Percentiles rank a stretch among this genome's conserved stretches.
These are phyloP conservation scores for Mormyrops boulengeri DNA, from an alignment of 2,797 vertebrate species.

Conservation along the genomic window DNA sequence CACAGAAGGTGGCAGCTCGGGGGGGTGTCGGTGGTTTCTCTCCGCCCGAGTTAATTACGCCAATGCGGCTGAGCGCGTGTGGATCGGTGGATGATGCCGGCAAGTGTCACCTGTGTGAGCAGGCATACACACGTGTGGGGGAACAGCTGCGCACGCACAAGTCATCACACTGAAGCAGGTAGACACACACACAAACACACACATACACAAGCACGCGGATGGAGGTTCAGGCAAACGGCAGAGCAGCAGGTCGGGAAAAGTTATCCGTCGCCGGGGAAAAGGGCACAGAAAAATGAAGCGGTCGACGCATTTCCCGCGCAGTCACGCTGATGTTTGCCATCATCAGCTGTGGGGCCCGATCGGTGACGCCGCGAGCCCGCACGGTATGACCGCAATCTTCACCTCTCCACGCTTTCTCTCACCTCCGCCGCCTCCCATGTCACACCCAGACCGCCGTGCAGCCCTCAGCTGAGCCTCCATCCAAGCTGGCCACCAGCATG, in stretches of 20 bases:
- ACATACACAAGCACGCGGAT: background rate
- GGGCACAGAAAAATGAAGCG: background rate
- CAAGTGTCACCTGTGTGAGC: background rate
- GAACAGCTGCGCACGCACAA: background rate
- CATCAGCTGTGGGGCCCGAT: background rate
- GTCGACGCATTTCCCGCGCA: background rate
- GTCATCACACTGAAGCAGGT: background rate
- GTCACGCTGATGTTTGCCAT: background rate
- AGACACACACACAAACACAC: background rate
- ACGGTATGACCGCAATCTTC: background rate
- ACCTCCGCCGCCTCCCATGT: background rate
- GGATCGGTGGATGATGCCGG: constrained; percentile 20
- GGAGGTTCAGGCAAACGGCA: background rate
- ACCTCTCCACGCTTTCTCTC: constrained; percentile 12
- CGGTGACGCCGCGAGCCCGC: background rate
- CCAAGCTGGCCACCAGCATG: background rate
- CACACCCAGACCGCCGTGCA: background rate
- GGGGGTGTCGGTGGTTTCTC: background rate
- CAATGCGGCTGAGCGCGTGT: constrained; percentile 37
- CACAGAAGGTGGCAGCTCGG: background rate
- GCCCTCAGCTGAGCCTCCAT: background rate
- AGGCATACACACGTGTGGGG: background rate
- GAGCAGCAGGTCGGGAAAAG: background rate
- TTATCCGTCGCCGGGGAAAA: background rate
- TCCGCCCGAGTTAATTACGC: constrained; percentile 34